Evolutionary conservation across 2,888 invertebrate species (phyloP), one percentile per base, ranked within the genome.

Genomic region (Litoditis marina): DNA sequence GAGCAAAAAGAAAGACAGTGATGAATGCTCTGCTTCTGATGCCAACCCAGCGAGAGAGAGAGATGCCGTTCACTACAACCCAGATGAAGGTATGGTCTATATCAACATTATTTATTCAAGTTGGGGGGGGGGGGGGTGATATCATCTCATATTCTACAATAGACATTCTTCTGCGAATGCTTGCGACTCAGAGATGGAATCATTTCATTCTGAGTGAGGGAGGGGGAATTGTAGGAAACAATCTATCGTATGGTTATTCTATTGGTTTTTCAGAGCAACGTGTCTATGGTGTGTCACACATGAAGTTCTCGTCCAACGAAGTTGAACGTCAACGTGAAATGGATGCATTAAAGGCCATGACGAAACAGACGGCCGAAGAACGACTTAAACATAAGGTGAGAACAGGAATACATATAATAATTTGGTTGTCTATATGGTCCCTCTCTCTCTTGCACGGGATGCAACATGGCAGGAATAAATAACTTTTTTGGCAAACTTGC

Each of bases 231-330:
- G n/a, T n/a, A n/a, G n/a, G n/a, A n/a, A n/a, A n/a, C n/a, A n/a
- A n/a, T n/a, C n/a, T n/a, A n/a, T n/a, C n/a, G n/a, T n/a, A n/a
- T n/a, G n/a, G n/a, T n/a, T n/a, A n/a, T 39, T 51, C 13, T 51
- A 13, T 8, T 11, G 28, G 13, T n/a, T 47, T 63, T 63, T 28
- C 54, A 72, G 73, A 76, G 39, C 76, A 74, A 47, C 68, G 79
- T 0, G 74, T 78, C 1, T 79, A 71, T 55, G 79, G 79, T 49
- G 68, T 71, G 2, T 79, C 78, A 2, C 79, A 79, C 31, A 68
- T 78, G 50, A 57, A 67, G 7, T 60, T 79, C 11, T 74, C 78
- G 5, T 27, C 53, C 13, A 63, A 76, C 47, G 74, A 73, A 25
- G 78, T 76, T n/a, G 74, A 74, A 34, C 61, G 78, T 22, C 49